phyloP scores from a whole-genome alignment of 2,888 invertebrate species.

The Campoplex nolae region DNA sequence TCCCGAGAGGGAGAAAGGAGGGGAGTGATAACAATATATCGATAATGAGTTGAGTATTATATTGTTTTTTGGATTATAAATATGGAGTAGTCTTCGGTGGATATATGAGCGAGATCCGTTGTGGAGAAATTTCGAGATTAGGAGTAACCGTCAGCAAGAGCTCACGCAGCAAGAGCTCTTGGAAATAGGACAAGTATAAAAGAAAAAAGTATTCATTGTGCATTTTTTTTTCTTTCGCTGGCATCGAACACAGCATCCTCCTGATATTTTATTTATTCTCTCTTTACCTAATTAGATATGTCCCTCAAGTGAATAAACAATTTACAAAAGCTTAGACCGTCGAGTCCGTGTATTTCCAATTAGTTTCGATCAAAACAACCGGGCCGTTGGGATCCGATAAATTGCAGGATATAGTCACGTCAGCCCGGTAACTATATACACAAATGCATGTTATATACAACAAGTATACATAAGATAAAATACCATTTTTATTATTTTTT shows the following conservation, averaged over 20 bases:
- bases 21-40: too few species aligned
- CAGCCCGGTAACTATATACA: not conserved
- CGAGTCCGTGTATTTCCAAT: not conserved
- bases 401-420: not conserved
- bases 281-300: not conserved
- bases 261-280: not conserved
- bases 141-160: not conserved
- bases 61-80: too few species aligned
- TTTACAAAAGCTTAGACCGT: not conserved
- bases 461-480: not conserved
- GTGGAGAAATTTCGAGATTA: not conserved
- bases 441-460: not conserved
- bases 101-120: constrained; percentile 35
- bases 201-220: not conserved
- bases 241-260: not conserved
- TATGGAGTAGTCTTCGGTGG: not conserved
- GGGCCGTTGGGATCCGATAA: constrained; percentile 30
- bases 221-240: not conserved
- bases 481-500: constrained; percentile 28
- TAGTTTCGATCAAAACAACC: constrained; percentile 2
- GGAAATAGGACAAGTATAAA: not conserved
- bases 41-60: too few species aligned
- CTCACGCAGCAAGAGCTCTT: constrained; percentile 1
- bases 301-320: not conserved
- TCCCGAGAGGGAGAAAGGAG: not conserved